Evolutionary conservation across 2,888 invertebrate species (phyloP), one percentile per base, ranked within the genome.

Genomic region (Baronia brevicornis): DNA sequence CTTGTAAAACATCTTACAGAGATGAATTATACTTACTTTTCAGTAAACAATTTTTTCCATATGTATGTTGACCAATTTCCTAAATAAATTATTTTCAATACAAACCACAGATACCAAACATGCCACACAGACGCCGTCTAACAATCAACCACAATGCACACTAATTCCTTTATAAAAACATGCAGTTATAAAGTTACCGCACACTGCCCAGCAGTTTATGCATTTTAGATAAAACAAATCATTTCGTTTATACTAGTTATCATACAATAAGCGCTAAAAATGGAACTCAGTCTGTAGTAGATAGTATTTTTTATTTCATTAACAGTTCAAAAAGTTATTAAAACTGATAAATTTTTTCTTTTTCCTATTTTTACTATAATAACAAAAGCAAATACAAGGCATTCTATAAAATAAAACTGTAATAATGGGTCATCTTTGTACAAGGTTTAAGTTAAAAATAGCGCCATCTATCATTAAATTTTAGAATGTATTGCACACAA

Each of bases 391-490:
- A 17, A 46, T 50, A 48, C 47, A 54, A 50, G 48, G 48, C 50
- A 39, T 29, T 41, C 36, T 13, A 33, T 30, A 36, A 11, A 30
- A 22, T 24, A 31, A 28, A 38, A 19, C 10, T 23, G 33, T 38
- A 27, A 37, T 28, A 34, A 26, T 31, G 29, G 31, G 23, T 25
- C 15, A 11, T 15, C 26, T 32, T 25, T 11, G 10, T 23, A 12
- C 9, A 7, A 27, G 4, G 4, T 8, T 4, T 1, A 9, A 14
- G 20, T 25, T 20, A 19, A 25, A 14, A 24, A 13, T 50, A 59
- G 64, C 69, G 74, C 69, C 65, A 72, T 70, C 74, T 73, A 61
- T 65, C 38, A 52, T 51, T 46, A 15, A 10, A n/a, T 23, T 19
- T 8, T 45, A 52, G 63, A 58, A 51, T 50, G 50, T 50, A 61